These are phyloP conservation scores for Spialia ferax DNA, from an alignment of 2,888 invertebrate species.

Conservation along the genomic window DNA sequence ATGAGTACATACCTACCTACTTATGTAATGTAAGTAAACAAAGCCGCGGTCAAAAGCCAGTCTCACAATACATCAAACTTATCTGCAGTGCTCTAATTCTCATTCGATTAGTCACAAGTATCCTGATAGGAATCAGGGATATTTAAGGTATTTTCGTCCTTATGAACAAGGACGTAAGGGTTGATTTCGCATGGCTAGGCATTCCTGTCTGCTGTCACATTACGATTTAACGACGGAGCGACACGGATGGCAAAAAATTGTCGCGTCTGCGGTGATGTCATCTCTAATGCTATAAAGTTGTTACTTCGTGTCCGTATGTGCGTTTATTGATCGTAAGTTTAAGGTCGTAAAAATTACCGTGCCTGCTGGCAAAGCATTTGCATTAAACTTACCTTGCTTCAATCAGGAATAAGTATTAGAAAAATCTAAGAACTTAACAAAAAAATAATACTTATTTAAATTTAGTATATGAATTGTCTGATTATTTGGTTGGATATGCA, in stretches of 20 bases:
- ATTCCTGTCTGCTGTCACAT: conserved; percentile 49
- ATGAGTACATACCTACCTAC: too few relatives aligned
- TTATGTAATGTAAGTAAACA: too few relatives aligned
- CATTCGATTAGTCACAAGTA: conserved; percentile 60
- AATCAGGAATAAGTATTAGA: too few relatives aligned
- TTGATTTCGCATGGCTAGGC: conserved; percentile 46
- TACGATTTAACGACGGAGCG: conserved; percentile 62
- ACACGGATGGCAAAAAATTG: conserved; percentile 61
- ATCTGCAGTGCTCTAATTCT: conserved; percentile 53
- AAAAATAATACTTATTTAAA: too few relatives aligned
- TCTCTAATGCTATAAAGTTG: conserved; percentile 49
- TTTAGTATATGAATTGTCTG: too few relatives aligned
- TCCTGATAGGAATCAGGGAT: conserved; percentile 20
- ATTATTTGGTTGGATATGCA: too few relatives aligned
- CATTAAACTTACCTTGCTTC: too few relatives aligned
- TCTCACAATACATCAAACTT: conserved; percentile 20
- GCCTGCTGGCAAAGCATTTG: too few relatives aligned
- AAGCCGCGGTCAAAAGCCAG: conserved; percentile 5
- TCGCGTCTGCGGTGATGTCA: conserved; percentile 65
- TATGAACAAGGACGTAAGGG: conserved; percentile 41
- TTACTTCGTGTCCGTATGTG: too few relatives aligned
- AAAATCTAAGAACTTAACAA: too few relatives aligned
- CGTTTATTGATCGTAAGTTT: too few relatives aligned
- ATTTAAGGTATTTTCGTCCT: background rate
- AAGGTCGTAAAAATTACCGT: too few relatives aligned